Evolutionary conservation across 2,113 vertebrate species (phyloP), one percentile per base, ranked within the genome.

Genomic region (Coreoperca whiteheadi): DNA sequence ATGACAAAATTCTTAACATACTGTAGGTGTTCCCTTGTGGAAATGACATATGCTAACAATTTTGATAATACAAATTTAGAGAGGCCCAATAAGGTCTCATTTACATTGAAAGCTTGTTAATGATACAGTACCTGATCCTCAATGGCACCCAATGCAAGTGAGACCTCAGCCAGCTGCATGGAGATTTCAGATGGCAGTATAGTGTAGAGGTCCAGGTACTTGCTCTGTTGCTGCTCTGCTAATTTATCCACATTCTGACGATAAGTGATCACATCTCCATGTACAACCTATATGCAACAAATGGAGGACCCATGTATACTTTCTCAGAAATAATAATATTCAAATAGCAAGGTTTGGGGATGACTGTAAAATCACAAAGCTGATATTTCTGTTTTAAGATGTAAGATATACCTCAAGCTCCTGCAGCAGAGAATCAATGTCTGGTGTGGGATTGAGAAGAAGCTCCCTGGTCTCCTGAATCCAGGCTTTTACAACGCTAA

Each of bases 151-250:
- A 99, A 79, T 7, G 96, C 96, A 41, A 97, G 84, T 0, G 96
- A 96, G 53, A 97, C 96, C 89, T 99, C 97, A 20, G 97, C 97
- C 65, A 98, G 90, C 65, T 97, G 97, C 87, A 98, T 96, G 74
- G 97, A 98, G 46, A 98, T 94, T 77, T 98, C 98, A 51, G 97
- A 96, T 41, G 97, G 97, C 37, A 98, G 89, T 43, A 98, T 96
- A 0, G 97, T 96, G 84, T 96, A 96, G 75, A 99, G 95, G 30
- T 96, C 97, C 92, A 98, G 77, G 82, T 99, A 99, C 69, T 99
- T 99, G 90, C 96, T 97, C 79, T 99, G 98, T 57, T 99, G 98
- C 6, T 97, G 96, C 88, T 98, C 97, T 12, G 97, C 95, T 71
- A 97, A 87, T 92, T 96, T 97, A 78, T 99, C 97, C 88, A 98